A percentile compares a stretch with the other conserved stretches of the same genome.
Conservation (phyloP, 2,113 vertebrate genomes). For the Oncorhynchus nerka region DNA sequence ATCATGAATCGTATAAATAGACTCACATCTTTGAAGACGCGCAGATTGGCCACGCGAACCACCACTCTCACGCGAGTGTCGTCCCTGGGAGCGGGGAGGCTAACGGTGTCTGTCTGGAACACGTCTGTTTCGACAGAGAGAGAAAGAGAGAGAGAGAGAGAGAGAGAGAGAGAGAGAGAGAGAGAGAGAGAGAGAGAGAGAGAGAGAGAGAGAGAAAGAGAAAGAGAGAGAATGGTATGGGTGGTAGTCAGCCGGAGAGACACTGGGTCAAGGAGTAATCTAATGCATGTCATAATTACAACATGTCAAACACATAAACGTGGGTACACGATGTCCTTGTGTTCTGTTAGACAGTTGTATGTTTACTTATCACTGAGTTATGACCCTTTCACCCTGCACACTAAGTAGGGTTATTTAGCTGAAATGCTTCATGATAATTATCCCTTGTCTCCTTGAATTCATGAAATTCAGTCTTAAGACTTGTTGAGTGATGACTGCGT, state of each 20-base stretch:
- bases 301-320: too few relatives aligned
- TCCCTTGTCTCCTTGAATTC: too few relatives aligned
- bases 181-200: too few relatives aligned
- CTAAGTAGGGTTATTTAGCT: too few relatives aligned
- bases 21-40: conserved; percentile 92
- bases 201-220: not conserved
- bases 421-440: too few relatives aligned
- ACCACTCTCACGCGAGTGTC: conserved; percentile 85
- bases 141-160: not conserved
- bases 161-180: not conserved
- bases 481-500: too few relatives aligned
- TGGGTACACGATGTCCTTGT: too few relatives aligned
- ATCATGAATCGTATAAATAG: not conserved
- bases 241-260: not conserved
- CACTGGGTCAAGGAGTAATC: not conserved
- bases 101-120: conserved; percentile 79
- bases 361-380: too few relatives aligned
- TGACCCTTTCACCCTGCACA: too few relatives aligned
- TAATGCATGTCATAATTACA: too few relatives aligned
- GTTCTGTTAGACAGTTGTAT: too few relatives aligned
- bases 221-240: not conserved
- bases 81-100: conserved; percentile 80
- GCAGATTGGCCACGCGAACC: conserved; percentile 85
- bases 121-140: conserved; percentile 64
- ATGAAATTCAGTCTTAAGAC: too few relatives aligned